These are phyloP conservation scores for Pseudomyrmex dendroicus DNA, from an alignment of 1,140 invertebrate genomes.

Conservation along the genomic window DNA sequence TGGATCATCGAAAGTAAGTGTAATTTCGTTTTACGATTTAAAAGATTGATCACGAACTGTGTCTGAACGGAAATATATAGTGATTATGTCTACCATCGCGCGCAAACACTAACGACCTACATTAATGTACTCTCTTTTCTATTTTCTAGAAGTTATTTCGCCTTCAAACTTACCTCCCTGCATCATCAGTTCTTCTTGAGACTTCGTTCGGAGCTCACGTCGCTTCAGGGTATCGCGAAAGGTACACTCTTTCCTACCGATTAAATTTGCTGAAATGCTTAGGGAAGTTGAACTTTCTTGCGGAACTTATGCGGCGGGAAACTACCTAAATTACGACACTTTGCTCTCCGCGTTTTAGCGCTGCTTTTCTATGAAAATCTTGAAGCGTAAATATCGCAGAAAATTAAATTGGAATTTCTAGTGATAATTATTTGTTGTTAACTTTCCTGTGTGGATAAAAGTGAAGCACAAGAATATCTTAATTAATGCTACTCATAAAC, in stretches of 20 bases:
- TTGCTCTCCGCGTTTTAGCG: background rate
- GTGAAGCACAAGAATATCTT: background rate
- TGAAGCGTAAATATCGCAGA: background rate
- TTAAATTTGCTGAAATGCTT: constrained; percentile 35
- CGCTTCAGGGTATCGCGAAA: constrained; percentile 88
- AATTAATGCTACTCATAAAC: background rate
- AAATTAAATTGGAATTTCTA: background rate
- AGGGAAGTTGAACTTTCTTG: background rate
- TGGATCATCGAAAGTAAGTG: constrained; percentile 89
- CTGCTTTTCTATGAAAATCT: constrained; percentile 3
- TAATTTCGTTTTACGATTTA: background rate
- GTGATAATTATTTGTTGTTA: background rate
- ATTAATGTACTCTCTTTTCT: constrained; percentile 46
- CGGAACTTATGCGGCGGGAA: constrained; percentile 18
- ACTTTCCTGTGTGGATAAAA: background rate
- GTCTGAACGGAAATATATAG: background rate
- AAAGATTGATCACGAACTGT: background rate
- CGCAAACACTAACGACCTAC: background rate
- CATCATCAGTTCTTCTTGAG: constrained; percentile 92
- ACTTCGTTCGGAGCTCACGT: constrained; percentile 89
- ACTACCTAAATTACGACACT: constrained; percentile 27
- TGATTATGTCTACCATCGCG: background rate
- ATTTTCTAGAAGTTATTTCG: constrained; percentile 88
- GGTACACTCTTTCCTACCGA: constrained; percentile 74
- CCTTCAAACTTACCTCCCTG: constrained; percentile 90